These are phyloP conservation scores for Conus ventricosus DNA, from an alignment of 1,140 invertebrate genomes.

Conservation along the genomic window DNA sequence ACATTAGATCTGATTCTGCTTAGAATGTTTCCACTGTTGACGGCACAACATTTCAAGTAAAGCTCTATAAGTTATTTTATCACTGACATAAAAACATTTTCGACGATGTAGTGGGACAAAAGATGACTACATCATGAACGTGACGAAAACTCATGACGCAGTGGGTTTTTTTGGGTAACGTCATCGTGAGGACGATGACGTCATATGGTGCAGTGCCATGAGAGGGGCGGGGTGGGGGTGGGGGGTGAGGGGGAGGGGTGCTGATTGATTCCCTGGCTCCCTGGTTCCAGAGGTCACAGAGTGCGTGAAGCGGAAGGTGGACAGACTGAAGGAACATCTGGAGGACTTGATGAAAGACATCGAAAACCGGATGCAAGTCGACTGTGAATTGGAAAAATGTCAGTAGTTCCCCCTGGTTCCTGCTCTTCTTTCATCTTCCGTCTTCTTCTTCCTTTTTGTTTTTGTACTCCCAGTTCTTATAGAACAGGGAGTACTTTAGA, in stretches of 20 bases:
- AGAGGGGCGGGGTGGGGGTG: no score
- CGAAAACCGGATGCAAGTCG: neutral
- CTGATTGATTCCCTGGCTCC: neutral
- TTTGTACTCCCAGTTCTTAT: no score
- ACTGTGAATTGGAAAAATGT: conserved; percentile 9
- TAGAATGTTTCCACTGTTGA: no score
- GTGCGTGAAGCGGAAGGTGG: conserved; percentile 12
- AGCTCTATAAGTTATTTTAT: no score
- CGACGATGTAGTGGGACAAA: no score
- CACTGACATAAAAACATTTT: no score
- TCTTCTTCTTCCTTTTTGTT: neutral
- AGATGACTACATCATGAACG: no score
- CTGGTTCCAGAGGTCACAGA: conserved; percentile 7
- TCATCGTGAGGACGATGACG: neutral
- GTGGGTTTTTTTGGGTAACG: neutral
- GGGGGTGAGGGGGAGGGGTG: no score
- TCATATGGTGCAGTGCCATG: neutral
- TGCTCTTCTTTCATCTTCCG: neutral
- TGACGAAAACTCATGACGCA: no score
- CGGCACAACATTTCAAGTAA: no score
- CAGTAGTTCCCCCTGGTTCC: neutral
- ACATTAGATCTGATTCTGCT: no score
- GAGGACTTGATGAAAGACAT: neutral
- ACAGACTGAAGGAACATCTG: conserved; percentile 19
- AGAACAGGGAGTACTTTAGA: no score